Conservation (phyloP, 64 coral and sea anemone species). For the Pocillopora damicornis region DNA sequence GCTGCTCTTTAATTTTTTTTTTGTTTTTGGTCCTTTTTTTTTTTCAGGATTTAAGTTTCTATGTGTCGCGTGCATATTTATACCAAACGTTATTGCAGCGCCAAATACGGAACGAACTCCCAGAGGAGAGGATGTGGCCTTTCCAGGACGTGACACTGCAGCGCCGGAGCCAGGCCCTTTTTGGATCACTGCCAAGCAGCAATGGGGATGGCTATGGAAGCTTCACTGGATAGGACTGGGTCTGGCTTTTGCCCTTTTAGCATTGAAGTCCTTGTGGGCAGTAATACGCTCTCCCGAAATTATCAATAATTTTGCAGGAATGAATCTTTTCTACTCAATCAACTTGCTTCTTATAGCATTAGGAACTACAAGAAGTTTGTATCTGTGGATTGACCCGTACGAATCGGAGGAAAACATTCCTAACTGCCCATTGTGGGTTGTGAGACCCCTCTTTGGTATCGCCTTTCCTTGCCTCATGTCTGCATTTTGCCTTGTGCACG, state of each 20-base stretch:
- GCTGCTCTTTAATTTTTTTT: background rate
- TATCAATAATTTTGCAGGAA: conserved; percentile 21
- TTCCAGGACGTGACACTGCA: background rate
- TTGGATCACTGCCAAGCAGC: conserved; percentile 48
- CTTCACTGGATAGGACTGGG: conserved; percentile 72
- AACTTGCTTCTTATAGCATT: conserved; percentile 50
- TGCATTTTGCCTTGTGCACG: conserved; percentile 55
- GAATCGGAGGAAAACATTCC: conserved; percentile 43
- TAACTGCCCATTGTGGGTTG: conserved; percentile 41
- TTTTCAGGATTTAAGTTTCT: background rate
- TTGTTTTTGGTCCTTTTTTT: background rate
- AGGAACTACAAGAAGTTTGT: conserved; percentile 40
- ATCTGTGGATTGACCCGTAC: conserved; percentile 64
- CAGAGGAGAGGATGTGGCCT: background rate
- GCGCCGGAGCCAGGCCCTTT: conserved; percentile 63
- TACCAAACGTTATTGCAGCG: background rate
- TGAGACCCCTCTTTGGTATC: conserved; percentile 51
- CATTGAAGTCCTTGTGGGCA: conserved; percentile 40
- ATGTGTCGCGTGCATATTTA: background rate
- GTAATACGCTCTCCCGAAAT: conserved; percentile 1
- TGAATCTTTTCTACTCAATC: conserved; percentile 36
- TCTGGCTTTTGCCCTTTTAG: conserved; percentile 41
- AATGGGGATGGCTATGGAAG: conserved; percentile 56
- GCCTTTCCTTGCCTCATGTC: conserved; percentile 72
- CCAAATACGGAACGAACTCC: background rate